Evolutionary conservation across 1,140 invertebrate genomes (phyloP).

Genomic region (Gryllus bimaculatus): DNA sequence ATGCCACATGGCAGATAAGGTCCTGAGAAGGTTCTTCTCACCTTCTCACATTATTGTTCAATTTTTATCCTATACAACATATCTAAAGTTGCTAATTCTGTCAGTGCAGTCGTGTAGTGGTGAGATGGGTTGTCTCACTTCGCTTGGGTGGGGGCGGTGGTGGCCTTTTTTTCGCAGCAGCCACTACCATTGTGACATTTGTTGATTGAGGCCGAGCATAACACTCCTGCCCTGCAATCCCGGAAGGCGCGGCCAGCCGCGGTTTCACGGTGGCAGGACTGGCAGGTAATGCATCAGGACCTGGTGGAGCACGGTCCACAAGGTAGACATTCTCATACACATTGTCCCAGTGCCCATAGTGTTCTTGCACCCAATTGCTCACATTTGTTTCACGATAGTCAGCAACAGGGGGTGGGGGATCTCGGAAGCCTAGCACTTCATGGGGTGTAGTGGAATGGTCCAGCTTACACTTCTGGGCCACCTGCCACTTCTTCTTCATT

Average conservation of each 20-base stretch:
- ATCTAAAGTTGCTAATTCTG: conserved; percentile 8
- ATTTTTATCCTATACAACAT: not conserved
- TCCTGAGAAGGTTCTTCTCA: not conserved
- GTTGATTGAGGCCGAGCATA: conserved; percentile 25
- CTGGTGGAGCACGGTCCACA: conserved; percentile 29
- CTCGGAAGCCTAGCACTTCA: conserved; percentile 80
- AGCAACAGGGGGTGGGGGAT: conserved; percentile 52
- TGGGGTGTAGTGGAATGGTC: conserved; percentile 77
- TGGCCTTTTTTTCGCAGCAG: conserved; percentile 39
- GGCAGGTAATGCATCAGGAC: conserved; percentile 36
- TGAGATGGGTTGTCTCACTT: conserved; percentile 66
- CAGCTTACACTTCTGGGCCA: conserved; percentile 80
- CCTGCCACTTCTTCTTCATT: conserved; percentile 90
- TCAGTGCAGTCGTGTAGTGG: conserved; percentile 28
- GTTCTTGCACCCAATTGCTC: conserved; percentile 82
- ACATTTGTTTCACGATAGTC: conserved; percentile 74
- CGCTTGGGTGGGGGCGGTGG: conserved; percentile 68
- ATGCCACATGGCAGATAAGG: not conserved
- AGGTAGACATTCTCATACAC: conserved; percentile 49
- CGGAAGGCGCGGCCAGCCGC: conserved; percentile 29
- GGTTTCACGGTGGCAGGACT: conserved; percentile 27
- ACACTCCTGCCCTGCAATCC: conserved; percentile 30
- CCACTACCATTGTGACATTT: conserved; percentile 18
- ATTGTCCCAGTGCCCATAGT: conserved; percentile 57
- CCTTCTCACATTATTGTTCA: not conserved